Conservation (phyloP, 2,797 vertebrate genomes). For the Sylvilagus floridanus region DNA sequence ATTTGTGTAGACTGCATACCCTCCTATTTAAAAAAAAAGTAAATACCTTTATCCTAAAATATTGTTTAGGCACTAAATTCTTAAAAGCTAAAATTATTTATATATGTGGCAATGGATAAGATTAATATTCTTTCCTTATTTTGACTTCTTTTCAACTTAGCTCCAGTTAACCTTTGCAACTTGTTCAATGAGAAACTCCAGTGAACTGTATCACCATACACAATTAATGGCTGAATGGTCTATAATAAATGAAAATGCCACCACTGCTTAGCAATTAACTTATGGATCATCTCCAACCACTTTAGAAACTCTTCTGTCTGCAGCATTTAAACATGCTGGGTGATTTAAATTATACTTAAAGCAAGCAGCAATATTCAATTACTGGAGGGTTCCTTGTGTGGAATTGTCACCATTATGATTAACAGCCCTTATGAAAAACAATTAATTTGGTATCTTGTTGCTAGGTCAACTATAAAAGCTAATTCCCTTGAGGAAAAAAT, state of each 20-base stretch:
- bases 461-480: constrained; percentile 88
- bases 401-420: constrained; percentile 87
- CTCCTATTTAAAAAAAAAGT: background rate
- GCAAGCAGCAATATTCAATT: constrained; percentile 85
- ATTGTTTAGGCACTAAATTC: background rate
- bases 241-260: constrained; percentile 87
- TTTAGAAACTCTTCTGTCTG: constrained; percentile 77
- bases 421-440: constrained; percentile 87
- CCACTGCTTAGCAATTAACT: constrained; percentile 83
- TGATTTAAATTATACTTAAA: constrained; percentile 85
- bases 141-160: constrained; percentile 66
- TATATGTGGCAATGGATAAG: background rate
- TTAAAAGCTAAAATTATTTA: background rate
- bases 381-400: constrained; percentile 77
- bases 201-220: constrained; percentile 80
- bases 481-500: constrained; percentile 83
- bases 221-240: constrained; percentile 82
- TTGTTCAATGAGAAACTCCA: constrained; percentile 83
- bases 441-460: constrained; percentile 87
- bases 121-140: background rate
- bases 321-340: constrained; percentile 80
- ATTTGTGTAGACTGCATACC: background rate
- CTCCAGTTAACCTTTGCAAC: constrained; percentile 83
- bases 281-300: constrained; percentile 84
- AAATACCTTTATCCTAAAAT: background rate